Evolutionary conservation across 2,797 vertebrate species (phyloP).

Genomic region (Notolepis coatsorum): DNA sequence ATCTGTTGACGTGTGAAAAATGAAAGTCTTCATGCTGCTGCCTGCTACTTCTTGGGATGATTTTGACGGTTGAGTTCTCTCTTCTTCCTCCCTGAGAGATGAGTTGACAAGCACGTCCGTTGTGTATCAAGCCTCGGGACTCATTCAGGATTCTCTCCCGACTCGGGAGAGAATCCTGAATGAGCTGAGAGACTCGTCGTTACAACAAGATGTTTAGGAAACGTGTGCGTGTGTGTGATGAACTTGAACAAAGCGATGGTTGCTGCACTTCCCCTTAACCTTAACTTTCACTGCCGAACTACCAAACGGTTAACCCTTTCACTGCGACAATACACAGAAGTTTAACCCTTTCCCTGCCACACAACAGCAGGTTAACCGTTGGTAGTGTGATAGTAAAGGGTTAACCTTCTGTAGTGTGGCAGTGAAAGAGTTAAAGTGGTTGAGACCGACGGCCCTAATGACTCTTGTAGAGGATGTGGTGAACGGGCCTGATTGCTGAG

Average conservation of each 20-base stretch:
- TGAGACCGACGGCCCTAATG: slow-evolving; percentile 21
- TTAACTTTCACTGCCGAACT: too few relatives aligned
- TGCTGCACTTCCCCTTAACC: background rate
- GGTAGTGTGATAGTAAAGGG: too few relatives aligned
- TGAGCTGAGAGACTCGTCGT: background rate
- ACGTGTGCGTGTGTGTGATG: background rate
- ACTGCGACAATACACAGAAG: too few relatives aligned
- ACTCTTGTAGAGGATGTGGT: slow-evolving; percentile 66
- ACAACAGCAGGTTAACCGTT: too few relatives aligned
- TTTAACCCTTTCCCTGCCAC: too few relatives aligned
- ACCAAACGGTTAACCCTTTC: too few relatives aligned
- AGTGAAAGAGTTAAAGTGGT: too few relatives aligned
- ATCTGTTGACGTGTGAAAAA: slow-evolving; percentile 29
- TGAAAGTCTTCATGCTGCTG: slow-evolving; percentile 12
- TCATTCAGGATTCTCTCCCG: background rate
- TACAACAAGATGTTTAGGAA: slow-evolving; percentile 27
- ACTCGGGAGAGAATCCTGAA: background rate
- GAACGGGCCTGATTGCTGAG: slow-evolving; percentile 41
- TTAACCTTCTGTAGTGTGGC: too few relatives aligned
- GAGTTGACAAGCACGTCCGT: background rate
- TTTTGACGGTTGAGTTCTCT: slow-evolving; percentile 8
- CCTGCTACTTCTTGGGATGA: background rate
- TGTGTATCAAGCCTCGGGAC: slow-evolving; percentile 11
- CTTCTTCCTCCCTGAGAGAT: slow-evolving; percentile 7
- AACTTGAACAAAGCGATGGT: slow-evolving; percentile 31